phyloP scores from a whole-genome alignment of 2,888 invertebrate genomes.

The Hirtodrosophila histrioides region DNA sequence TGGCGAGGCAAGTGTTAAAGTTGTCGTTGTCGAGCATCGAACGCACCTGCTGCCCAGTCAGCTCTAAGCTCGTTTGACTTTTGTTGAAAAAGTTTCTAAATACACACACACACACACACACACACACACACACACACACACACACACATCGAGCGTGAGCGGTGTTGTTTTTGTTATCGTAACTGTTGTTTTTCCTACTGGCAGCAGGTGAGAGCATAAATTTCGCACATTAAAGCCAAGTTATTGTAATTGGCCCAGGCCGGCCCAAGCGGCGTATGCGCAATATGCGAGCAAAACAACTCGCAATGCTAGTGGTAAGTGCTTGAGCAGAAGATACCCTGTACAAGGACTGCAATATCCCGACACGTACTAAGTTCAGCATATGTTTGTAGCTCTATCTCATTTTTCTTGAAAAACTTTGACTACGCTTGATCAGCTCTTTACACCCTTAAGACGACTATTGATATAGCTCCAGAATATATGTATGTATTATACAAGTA shows the following conservation, averaged over 20 bases:
- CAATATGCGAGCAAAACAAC: conserved; percentile 18
- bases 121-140: conserved; percentile 1
- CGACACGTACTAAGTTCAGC: too few species aligned
- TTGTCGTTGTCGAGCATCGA: conserved; percentile 58
- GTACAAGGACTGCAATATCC: too few species aligned
- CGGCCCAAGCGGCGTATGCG: conserved; percentile 36
- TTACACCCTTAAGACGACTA: too few species aligned
- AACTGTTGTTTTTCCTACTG: conserved; percentile 21
- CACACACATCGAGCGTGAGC: background rate
- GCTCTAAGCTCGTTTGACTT: conserved; percentile 54
- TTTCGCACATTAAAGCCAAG: conserved; percentile 52
- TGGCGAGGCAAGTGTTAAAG: conserved; percentile 61
- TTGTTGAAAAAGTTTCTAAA: conserved; percentile 54
- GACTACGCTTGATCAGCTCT: too few species aligned
- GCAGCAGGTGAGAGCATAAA: conserved; percentile 74
- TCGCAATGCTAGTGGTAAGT: too few species aligned
- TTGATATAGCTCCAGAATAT: too few species aligned
- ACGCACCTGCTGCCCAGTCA: conserved; percentile 60
- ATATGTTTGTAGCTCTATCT: too few species aligned
- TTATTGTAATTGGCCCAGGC: conserved; percentile 47
- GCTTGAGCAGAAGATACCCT: too few species aligned
- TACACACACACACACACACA: conserved; percentile 1
- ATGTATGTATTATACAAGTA: too few species aligned
- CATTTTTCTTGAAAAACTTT: too few species aligned
- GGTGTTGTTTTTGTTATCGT: conserved; percentile 15